Conservation (phyloP, 2,113 vertebrate genomes). For the Passer montanus region DNA sequence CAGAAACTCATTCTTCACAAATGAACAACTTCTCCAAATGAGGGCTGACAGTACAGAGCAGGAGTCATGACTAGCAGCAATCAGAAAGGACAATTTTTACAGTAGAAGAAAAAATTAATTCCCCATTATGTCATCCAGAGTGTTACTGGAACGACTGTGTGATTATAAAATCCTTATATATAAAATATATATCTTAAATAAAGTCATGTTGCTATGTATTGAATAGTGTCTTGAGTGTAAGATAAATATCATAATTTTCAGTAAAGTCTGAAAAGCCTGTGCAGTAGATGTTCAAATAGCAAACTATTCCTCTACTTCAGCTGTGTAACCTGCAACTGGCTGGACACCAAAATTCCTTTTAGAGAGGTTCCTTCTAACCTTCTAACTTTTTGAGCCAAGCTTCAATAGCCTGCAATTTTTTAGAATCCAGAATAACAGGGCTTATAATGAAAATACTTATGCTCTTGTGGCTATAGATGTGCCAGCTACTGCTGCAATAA, state of each 20-base stretch:
- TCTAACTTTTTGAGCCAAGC: background rate
- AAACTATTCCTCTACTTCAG: background rate
- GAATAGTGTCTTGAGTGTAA: background rate
- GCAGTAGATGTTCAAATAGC: background rate
- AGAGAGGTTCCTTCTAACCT: background rate
- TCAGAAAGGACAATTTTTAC: background rate
- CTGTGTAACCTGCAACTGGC: background rate
- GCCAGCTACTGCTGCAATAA: background rate
- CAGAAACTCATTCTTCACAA: background rate
- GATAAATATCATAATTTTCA: background rate
- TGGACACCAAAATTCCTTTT: background rate
- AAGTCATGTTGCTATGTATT: background rate
- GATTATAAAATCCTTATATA: background rate
- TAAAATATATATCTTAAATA: background rate
- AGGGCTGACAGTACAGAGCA: background rate
- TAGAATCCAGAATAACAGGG: background rate
- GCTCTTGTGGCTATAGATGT: background rate
- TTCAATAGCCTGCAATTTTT: background rate
- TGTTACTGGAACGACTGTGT: background rate
- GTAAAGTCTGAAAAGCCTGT: background rate
- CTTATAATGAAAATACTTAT: background rate
- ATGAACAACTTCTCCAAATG: background rate
- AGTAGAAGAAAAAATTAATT: background rate
- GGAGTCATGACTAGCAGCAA: background rate
- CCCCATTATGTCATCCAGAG: background rate